Evolutionary conservation across 2,888 invertebrate species (phyloP).

Genomic region (Noctua comes): DNA sequence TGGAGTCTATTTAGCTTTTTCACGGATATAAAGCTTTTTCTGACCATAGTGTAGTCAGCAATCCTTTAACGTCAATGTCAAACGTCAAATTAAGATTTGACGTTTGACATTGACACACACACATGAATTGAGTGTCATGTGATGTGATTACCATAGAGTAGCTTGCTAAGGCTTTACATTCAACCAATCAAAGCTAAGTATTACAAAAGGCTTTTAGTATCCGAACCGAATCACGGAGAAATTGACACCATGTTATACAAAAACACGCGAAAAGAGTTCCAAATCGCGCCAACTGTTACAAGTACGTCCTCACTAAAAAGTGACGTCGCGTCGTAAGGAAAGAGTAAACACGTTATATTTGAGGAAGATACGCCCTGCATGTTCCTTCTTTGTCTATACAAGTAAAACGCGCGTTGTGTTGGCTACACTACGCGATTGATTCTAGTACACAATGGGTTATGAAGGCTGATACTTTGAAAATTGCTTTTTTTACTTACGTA

Average conservation of each 20-base stretch:
- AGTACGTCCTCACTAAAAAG: not conserved
- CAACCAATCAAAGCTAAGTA: not conserved
- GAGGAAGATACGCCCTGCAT: conserved; percentile 57
- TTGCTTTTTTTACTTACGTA: not conserved
- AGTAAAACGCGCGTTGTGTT: conserved; percentile 24
- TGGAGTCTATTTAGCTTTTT: not conserved
- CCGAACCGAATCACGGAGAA: not conserved
- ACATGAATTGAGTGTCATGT: not conserved
- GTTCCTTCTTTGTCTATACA: conserved; percentile 39
- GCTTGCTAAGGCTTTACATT: not conserved
- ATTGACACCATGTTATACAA: not conserved
- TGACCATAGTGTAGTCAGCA: not conserved
- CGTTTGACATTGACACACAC: not conserved
- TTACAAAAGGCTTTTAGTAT: not conserved
- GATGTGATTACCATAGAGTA: not conserved
- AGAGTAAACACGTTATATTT: conserved; percentile 32
- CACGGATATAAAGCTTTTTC: not conserved
- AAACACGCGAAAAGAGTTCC: not conserved
- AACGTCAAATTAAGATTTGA: not conserved
- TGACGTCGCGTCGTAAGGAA: conserved; percentile 52
- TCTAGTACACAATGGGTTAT: conserved; percentile 19
- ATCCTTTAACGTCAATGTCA: not conserved
- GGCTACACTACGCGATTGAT: conserved; percentile 20
- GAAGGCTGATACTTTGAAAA: not conserved
- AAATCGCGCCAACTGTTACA: conserved; percentile 9